Base-by-base conservation (phyloP, 2,888 invertebrate genomes). In the Agrochola circellaris region DNA sequence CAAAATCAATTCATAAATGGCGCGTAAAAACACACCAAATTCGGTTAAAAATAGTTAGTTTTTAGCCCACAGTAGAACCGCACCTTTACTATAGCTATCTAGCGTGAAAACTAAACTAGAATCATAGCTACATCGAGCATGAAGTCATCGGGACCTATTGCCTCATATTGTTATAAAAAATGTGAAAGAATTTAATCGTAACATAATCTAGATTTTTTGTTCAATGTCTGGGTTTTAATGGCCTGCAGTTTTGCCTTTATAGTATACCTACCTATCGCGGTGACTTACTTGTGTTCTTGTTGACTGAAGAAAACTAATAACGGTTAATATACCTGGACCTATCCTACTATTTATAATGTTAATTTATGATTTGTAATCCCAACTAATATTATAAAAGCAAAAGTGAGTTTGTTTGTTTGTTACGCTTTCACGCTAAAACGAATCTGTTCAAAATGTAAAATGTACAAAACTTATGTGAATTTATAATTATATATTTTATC, bases 171-270 rank as follows among this genome's bases (percentile, higher is more conserved):
- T 60, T 38, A 73, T 65, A 88, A 87, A 87, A 87, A 86, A 86
- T 77, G 79, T 67, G 68, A 87, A 86, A 86, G 86, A 86, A 88
- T 88, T 79, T 82, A 75, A 84, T 84, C 80, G 62, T 75, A 64
- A 68, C 48, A 54, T 62, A 20, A 78, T 85, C 81, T 70, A 68
- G 42, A 62, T 76, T 87, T 87, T 87, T 88, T 82, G 77, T 73
- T 26, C n/a, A 42, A 67, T 69, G 81, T 83, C 86, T 87, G 76
- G 51, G 42, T 67, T 60, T 30, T 56, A 71, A 26, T 64, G 42
- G n/a, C 58, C 38, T 58, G 38, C 38, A n/a, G 54, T 17, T 73
- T 58, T n/a, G 51, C 1, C 38, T 67, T 3, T 15, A 48, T 30
- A 26, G 6, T 42, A 65, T 65, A 45, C 9, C 42, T 65, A 45